Conservation (phyloP, 1,140 invertebrate genomes). For the Penaeus japonicus region DNA sequence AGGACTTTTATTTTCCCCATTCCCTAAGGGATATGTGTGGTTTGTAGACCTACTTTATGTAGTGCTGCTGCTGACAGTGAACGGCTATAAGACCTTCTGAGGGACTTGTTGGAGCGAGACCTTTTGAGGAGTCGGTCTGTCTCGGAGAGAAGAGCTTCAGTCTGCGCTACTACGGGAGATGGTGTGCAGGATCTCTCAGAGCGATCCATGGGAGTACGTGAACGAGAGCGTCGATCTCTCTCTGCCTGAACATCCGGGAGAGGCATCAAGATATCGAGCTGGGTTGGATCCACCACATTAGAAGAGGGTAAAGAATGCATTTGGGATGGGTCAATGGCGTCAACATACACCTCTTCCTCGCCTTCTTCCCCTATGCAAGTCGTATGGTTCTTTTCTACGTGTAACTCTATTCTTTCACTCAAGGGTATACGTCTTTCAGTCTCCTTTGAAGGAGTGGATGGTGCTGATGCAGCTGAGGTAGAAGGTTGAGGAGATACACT, state of each 20-base stretch:
- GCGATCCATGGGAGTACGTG: slow-evolving; percentile 42
- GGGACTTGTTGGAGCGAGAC: slow-evolving; percentile 54
- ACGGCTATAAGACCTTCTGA: slow-evolving; percentile 53
- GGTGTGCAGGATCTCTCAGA: slow-evolving; percentile 39
- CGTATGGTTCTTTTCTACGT: background rate
- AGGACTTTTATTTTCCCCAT: too few species aligned
- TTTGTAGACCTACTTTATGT: slow-evolving; percentile 46
- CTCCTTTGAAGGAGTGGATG: too few species aligned
- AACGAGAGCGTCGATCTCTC: slow-evolving; percentile 43
- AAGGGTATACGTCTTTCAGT: background rate
- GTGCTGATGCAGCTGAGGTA: background rate
- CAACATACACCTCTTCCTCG: slow-evolving; percentile 46
- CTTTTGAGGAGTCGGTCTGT: slow-evolving; percentile 51
- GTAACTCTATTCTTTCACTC: background rate
- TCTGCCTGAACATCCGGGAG: slow-evolving; percentile 37
- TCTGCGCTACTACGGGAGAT: slow-evolving; percentile 41
- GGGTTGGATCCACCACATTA: slow-evolving; percentile 51
- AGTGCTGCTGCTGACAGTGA: slow-evolving; percentile 51
- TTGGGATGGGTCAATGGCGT: slow-evolving; percentile 53
- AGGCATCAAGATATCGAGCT: slow-evolving; percentile 57
- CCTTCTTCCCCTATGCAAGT: slow-evolving; percentile 23
- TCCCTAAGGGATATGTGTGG: too few species aligned
- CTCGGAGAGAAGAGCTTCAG: slow-evolving; percentile 54
- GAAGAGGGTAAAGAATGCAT: background rate
- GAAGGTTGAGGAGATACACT: background rate